These are phyloP conservation scores for Phengaris arion DNA, from an alignment of 2,888 invertebrate genomes.

Conservation along the genomic window DNA sequence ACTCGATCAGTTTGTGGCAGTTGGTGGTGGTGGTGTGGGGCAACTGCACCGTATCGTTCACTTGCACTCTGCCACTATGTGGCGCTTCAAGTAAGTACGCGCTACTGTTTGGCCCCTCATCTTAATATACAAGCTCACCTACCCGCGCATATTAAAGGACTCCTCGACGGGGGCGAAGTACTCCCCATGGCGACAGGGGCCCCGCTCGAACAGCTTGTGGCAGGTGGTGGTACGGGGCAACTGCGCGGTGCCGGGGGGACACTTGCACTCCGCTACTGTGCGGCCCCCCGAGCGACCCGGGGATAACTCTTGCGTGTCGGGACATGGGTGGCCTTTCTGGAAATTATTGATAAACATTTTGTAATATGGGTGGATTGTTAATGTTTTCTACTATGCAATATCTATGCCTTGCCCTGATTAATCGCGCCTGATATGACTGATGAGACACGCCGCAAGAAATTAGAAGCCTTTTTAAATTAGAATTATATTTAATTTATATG, in stretches of 20 bases:
- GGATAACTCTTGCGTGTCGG: conserved; percentile 90
- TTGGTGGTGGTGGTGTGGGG: no score
- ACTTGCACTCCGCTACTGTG: conserved; percentile 87
- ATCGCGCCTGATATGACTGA: no score
- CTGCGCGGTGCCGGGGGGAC: conserved; percentile 89
- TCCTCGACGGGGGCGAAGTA: conserved; percentile 86
- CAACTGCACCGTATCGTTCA: no score
- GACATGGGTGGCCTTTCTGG: conserved; percentile 87
- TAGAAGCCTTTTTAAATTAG: no score
- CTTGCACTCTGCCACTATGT: no score
- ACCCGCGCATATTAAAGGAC: conserved; percentile 76
- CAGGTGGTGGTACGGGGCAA: conserved; percentile 84
- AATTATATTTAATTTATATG: no score
- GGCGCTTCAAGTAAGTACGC: not conserved
- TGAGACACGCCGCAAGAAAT: no score
- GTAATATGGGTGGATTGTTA: no score
- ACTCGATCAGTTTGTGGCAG: no score
- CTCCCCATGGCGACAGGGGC: conserved; percentile 85
- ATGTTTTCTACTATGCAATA: no score
- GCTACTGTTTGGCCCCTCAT: not conserved
- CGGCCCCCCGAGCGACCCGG: conserved; percentile 79
- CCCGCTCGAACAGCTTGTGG: conserved; percentile 85
- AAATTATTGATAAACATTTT: conserved; percentile 40
- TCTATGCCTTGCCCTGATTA: no score
- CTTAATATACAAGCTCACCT: conserved; percentile 55